Evolutionary conservation across 2,888 invertebrate genomes (phyloP).

Genomic region (Ecdyonurus torrentis): DNA sequence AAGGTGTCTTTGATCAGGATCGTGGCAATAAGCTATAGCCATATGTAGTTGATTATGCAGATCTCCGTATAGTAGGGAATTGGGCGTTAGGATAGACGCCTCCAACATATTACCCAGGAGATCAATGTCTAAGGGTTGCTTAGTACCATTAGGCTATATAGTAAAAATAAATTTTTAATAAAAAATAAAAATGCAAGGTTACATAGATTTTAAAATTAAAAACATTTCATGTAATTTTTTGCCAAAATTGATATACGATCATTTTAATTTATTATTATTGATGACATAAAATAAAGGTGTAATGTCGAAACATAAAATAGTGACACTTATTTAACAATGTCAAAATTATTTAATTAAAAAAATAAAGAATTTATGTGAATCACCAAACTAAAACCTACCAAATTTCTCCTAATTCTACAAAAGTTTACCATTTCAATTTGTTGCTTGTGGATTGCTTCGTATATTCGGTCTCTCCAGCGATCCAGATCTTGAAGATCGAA

Average conservation of each 20-base stretch:
- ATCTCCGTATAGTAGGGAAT: conserved; percentile 55
- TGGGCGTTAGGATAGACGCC: conserved; percentile 49
- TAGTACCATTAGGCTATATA: conserved; percentile 40
- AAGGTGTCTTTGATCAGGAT: conserved; percentile 59
- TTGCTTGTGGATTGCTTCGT: conserved; percentile 24
- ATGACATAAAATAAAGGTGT: too few relatives aligned
- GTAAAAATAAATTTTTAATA: conserved; percentile 10
- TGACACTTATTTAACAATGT: too few relatives aligned
- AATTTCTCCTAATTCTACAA: too few relatives aligned
- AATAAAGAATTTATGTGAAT: too few relatives aligned
- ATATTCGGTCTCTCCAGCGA: conserved; percentile 24
- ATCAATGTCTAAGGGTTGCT: conserved; percentile 42
- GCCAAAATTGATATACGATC: not conserved
- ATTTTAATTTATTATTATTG: too few relatives aligned
- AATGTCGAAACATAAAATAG: too few relatives aligned
- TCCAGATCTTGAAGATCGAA: conserved; percentile 21
- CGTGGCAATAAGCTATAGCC: conserved; percentile 57
- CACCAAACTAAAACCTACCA: too few relatives aligned
- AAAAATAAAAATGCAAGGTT: not conserved
- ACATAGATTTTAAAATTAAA: too few relatives aligned
- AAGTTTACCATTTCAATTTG: conserved; percentile 14
- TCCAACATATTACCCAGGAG: conserved; percentile 65
- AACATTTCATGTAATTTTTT: too few relatives aligned
- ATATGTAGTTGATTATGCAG: conserved; percentile 71
- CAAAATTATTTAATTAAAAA: too few relatives aligned